Base-by-base conservation (phyloP, 2,113 vertebrate genomes). In the Hemichromis elongatus region DNA sequence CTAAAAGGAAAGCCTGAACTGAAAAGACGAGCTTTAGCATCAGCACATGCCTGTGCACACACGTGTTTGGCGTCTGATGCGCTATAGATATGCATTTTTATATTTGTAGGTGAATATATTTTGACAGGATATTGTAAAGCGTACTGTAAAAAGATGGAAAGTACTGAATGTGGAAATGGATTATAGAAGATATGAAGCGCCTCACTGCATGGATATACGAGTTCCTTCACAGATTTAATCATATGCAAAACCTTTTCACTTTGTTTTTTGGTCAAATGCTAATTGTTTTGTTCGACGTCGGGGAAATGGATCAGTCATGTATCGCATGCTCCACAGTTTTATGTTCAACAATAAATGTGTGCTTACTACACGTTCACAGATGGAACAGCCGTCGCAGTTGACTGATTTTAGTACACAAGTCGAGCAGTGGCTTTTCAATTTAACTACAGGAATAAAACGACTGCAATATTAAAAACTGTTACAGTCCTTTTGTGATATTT, bases 341-440 rank as follows among this genome's bases (percentile, higher is more conserved):
- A 13, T 70, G 16, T 26, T 45, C 63, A 42, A 68, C 63, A 68
- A 16, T 70, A 40, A 68, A 42, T 24, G 3, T 68, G n/a, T 24
- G n/a, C 11, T 2, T 66, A 13, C 33, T 9, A 42, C 35, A 42
- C 35, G 2, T 11, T 16, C n/a, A 42, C 63, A 0, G 0, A 12
- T 2, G 61, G 3, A 24, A 14, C 61, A 40, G 33, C 59, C 33
- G 3, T 1, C 10, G 2, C 18, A 0, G 3, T 16, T 42, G 11
- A 42, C 35, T 1, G 7, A 68, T 68, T 40, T 68, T 24, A 16
- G 1, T 68, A 3, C 35, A 42, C 0, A 0, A 40, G 35, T 1
- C 0, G n/a, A 68, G n/a, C 35, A 66, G 9, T 66, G 19, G 19
- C 7, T 9, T 24, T 30, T 37, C 19, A 13, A 19, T 37, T 35